phyloP scores from a whole-genome alignment of 2,888 invertebrate species.

The Acanthosepion lycidas region DNA sequence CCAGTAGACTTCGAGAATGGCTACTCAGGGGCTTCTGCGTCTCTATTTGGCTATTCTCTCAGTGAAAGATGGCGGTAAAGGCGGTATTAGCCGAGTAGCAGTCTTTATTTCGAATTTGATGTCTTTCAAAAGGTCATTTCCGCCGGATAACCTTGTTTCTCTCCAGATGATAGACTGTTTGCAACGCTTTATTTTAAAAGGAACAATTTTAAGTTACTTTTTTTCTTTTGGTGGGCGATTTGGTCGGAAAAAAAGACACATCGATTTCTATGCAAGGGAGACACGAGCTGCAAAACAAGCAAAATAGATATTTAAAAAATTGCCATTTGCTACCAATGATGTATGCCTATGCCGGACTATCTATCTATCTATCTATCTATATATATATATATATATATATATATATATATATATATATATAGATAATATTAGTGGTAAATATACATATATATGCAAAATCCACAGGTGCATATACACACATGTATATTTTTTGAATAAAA shows the following conservation, averaged over 20 bases:
- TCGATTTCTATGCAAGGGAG: too few species aligned
- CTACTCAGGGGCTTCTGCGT: conserved; percentile 11
- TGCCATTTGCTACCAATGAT: too few species aligned
- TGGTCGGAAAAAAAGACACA: too few species aligned
- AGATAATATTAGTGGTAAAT: too few species aligned
- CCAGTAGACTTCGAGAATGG: not conserved
- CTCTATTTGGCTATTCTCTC: not conserved
- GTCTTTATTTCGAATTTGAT: not conserved
- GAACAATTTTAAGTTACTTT: not conserved
- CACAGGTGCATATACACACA: too few species aligned
- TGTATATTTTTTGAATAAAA: too few species aligned
- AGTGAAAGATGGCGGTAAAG: not conserved
- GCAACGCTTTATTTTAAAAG: not conserved
- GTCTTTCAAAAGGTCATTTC: not conserved
- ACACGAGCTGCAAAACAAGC: too few species aligned
- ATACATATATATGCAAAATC: too few species aligned
- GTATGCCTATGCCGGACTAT: too few species aligned
- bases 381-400: too few species aligned
- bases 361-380: not conserved
- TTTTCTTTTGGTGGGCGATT: not conserved
- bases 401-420: too few species aligned
- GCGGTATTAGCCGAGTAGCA: not conserved
- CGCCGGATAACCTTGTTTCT: not conserved
- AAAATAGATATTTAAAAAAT: too few species aligned
- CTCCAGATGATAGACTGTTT: not conserved